Percentiles rank a stretch among this genome's conserved stretches.
Conservation (phyloP, 2,888 invertebrate species). For the Anagyrus pseudococci region DNA sequence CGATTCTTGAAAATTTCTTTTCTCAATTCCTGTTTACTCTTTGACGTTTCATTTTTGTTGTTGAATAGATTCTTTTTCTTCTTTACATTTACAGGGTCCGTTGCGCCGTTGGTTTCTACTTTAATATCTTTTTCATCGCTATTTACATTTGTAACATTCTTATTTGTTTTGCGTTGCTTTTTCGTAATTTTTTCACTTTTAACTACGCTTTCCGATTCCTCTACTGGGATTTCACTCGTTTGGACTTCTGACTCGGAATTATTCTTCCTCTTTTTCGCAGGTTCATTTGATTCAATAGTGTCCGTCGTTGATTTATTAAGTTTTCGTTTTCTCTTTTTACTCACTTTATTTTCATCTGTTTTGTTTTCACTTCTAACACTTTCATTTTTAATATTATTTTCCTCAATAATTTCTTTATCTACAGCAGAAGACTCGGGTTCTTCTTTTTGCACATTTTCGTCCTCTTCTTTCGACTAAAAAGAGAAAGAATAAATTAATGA, state of each 20-base stretch:
- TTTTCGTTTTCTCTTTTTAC: conserved; percentile 31
- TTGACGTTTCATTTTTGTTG: conserved; percentile 2
- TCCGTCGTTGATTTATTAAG: conserved; percentile 26
- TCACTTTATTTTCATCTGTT: not conserved
- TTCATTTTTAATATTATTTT: not conserved
- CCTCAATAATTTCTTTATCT: conserved; percentile 34
- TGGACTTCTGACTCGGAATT: not conserved
- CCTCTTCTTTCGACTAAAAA: not conserved
- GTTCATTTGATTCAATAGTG: not conserved
- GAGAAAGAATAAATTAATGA: too few species aligned
- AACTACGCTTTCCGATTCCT: conserved; percentile 40
- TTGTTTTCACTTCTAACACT: not conserved
- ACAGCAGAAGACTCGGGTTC: conserved; percentile 3
- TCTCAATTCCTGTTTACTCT: conserved; percentile 31
- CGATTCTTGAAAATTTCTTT: conserved; percentile 32
- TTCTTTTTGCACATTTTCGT: not conserved
- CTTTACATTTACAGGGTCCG: too few species aligned
- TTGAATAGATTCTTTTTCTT: conserved; percentile 30
- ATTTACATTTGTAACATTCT: not conserved
- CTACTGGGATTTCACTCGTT: not conserved
- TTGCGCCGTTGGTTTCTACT: too few species aligned
- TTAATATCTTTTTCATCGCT: not conserved
- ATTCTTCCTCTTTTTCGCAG: conserved; percentile 14
- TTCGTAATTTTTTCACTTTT: conserved; percentile 20
- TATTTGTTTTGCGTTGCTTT: conserved; percentile 3